Base-by-base conservation (phyloP, 2,113 vertebrate species). In the Tragelaphus scriptus region DNA sequence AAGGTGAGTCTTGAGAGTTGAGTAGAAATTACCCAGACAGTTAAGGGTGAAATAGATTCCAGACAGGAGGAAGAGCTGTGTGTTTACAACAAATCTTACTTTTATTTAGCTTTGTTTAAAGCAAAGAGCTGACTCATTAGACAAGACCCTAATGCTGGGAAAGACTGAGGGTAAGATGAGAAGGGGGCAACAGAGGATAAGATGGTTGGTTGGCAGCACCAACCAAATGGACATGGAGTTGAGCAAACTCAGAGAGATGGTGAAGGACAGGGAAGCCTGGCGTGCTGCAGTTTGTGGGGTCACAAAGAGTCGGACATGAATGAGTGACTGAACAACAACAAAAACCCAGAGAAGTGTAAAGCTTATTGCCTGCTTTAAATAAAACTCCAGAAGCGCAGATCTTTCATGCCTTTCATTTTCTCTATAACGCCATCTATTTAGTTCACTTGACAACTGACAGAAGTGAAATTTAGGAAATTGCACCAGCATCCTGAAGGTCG, bases 61-160 rank as follows among this genome's bases (percentile, higher is more conserved):
- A 94, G 44, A 44, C 3, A 44, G n/a, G n/a, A 85, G 26, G 5
- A 84, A 95, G 32, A 87, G 28, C 5, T 44, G 6, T 32, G 14
- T 3, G 2, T 61, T 71, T 15, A 7, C 36, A 44, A 44, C 71
- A 77, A 44, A 44, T 44, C 23, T 44, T 77, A 77, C 11, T 77
- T 25, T 77, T 32, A 79, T 90, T 95, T 97, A 21, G 1, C 28
- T 58, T 90, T 92, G n/a, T 82, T 96, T 96, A 84, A 88, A 55
- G 71, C 6, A 7, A 77, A 77, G 71, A 77, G 11, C 40, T 77
- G 40, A 26, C 71, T 77, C 71, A 44, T 77, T 77, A 44, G 71
- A 44, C 7, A 77, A 44, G 71, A 77, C 71, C 40, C 36, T 44
- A 5, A 15, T 44, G 12, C 40, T 77, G 6, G 71, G 36, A 77